Conservation (phyloP, 2,888 invertebrate genomes). For the Gasteruption jaculator region DNA sequence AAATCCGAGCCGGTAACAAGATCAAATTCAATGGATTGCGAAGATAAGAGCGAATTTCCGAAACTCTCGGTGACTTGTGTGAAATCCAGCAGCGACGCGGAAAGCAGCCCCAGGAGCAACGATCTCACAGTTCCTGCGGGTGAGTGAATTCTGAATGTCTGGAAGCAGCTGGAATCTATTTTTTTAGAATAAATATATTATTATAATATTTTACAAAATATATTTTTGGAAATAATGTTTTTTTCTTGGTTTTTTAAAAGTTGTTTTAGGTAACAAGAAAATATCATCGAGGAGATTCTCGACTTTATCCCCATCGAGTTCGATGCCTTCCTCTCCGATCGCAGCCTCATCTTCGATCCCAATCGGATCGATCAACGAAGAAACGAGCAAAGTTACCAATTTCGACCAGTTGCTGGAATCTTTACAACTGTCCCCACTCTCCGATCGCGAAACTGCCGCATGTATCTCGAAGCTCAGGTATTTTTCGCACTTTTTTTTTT, state of each 20-base stretch:
- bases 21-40: conserved; percentile 42
- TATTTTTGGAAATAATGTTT: background rate
- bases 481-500: background rate
- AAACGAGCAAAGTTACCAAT: conserved; percentile 32
- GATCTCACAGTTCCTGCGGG: conserved; percentile 41
- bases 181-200: conserved; percentile 2
- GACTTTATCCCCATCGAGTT: background rate
- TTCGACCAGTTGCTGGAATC: conserved; percentile 38
- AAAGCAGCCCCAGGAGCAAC: too few relatives aligned
- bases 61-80: conserved; percentile 21
- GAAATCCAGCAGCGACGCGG: too few relatives aligned
- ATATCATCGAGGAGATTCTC: conserved; percentile 34
- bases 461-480: conserved; percentile 34
- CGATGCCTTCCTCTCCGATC: too few relatives aligned
- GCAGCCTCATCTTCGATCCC: conserved; percentile 30
- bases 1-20: conserved; percentile 41
- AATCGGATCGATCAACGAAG: conserved; percentile 26
- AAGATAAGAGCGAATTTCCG: conserved; percentile 35
- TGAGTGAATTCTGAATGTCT: conserved; percentile 20
- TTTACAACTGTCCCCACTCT: conserved; percentile 32
- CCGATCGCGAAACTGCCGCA: conserved; percentile 29
- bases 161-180: too few relatives aligned
- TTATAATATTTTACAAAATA: conserved; percentile 7
- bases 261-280: conserved; percentile 37
- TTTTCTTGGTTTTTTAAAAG: conserved; percentile 20